Percentiles rank a stretch among this genome's conserved stretches.
These are phyloP conservation scores for Volucella zonaria DNA, from an alignment of 2,888 invertebrate genomes.

Conservation along the genomic window DNA sequence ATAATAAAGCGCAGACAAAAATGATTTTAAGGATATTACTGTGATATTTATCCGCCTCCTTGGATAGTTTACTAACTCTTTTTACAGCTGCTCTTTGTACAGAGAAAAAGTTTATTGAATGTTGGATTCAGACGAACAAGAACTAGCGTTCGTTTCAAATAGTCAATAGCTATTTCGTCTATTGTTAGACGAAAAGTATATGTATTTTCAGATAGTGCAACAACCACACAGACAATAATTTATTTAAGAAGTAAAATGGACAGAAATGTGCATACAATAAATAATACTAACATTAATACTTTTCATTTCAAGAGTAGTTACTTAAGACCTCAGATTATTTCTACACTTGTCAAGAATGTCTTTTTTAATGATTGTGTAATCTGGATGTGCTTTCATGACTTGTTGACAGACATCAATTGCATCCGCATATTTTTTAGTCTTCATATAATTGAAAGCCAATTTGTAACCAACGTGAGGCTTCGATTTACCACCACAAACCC, in stretches of 20 bases:
- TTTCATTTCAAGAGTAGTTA: neutral
- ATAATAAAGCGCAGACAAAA: too few species aligned
- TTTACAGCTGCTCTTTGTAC: too few species aligned
- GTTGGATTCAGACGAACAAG: neutral
- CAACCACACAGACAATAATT: constrained; percentile 3
- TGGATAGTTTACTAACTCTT: too few species aligned
- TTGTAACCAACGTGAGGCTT: constrained; percentile 96
- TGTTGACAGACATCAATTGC: constrained; percentile 95
- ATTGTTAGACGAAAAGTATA: neutral
- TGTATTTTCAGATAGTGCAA: constrained; percentile 27
- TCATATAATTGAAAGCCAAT: constrained; percentile 94
- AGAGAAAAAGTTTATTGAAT: neutral
- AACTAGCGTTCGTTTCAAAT: too few species aligned
- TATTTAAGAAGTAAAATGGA: constrained; percentile 36
- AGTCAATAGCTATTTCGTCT: neutral
- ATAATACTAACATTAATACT: neutral
- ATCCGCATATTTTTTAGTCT: constrained; percentile 93
- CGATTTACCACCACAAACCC: constrained; percentile 91
- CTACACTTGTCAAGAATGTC: constrained; percentile 96
- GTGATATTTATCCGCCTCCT: too few species aligned
- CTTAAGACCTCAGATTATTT: constrained; percentile 88
- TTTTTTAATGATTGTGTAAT: constrained; percentile 95
- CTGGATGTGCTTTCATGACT: constrained; percentile 91
- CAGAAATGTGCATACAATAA: constrained; percentile 39
- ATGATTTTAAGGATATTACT: too few species aligned